phyloP scores from a whole-genome alignment of 2,113 vertebrate species.

The Micronisus gabar region DNA sequence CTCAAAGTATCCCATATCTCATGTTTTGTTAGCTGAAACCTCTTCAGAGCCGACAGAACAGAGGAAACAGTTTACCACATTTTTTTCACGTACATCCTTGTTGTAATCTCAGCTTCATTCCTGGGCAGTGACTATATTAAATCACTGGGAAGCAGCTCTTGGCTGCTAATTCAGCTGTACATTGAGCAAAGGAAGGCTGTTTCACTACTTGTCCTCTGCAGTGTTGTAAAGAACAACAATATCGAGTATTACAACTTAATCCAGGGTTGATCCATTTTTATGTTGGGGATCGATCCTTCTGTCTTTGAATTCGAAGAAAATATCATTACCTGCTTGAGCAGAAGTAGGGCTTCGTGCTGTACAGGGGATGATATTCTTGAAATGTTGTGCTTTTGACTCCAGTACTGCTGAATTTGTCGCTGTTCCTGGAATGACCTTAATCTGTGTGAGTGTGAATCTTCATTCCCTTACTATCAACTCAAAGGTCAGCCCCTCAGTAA shows the following conservation, averaged over 20 bases:
- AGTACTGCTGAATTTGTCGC: neutral
- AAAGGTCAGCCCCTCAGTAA: neutral
- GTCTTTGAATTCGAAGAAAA: neutral
- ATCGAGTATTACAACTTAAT: neutral
- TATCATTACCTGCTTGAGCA: neutral
- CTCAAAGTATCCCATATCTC: neutral
- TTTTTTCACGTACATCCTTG: neutral
- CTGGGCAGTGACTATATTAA: neutral
- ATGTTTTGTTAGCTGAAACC: neutral
- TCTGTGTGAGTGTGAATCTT: neutral
- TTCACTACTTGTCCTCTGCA: neutral
- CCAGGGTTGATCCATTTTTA: neutral
- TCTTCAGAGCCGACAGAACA: neutral
- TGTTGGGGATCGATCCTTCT: neutral
- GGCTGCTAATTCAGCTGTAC: neutral
- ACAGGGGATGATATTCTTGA: neutral
- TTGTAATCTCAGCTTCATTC: neutral
- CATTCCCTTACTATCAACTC: neutral
- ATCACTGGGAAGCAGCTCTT: neutral
- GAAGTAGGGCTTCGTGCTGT: neutral
- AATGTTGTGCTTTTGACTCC: neutral
- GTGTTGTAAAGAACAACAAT: neutral
- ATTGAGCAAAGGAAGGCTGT: neutral
- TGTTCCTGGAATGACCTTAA: neutral
- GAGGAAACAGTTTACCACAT: neutral